Percentiles rank a stretch among this genome's conserved stretches.
Evolutionary conservation across 1,140 invertebrate genomes (phyloP).

Genomic region (Heliconius himera): DNA sequence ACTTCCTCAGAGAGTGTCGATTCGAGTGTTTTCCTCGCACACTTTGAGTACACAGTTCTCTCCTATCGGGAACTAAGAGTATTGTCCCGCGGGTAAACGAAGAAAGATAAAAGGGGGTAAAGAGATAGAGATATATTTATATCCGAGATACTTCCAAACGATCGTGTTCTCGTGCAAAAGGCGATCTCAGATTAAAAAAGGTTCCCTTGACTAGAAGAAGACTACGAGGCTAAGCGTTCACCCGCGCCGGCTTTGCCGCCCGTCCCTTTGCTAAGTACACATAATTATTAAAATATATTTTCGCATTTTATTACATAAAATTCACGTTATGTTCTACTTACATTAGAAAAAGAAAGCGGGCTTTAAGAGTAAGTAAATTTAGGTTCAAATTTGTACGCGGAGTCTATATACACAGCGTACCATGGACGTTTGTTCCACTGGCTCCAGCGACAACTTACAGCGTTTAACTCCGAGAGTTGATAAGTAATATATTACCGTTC

Average conservation of each 20-base stretch:
- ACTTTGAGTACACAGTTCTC: constrained; percentile 68
- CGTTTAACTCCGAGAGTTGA: constrained; percentile 13
- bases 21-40: constrained; percentile 39
- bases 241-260: constrained; percentile 77
- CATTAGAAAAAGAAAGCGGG: constrained; percentile 79
- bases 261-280: constrained; percentile 76
- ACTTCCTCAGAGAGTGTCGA: constrained; percentile 4
- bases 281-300: constrained; percentile 82
- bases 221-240: constrained; percentile 60
- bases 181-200: constrained; percentile 37
- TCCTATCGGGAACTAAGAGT: constrained; percentile 67
- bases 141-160: constrained; percentile 31
- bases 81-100: constrained; percentile 76
- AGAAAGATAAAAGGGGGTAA: constrained; percentile 40
- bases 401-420: constrained; percentile 80
- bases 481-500: constrained; percentile 6
- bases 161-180: neutral
- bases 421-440: constrained; percentile 77
- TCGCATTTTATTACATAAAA: constrained; percentile 81
- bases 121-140: constrained; percentile 35
- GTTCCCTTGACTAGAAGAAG: constrained; percentile 54
- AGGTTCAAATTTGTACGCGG: constrained; percentile 78
- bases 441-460: constrained; percentile 54
- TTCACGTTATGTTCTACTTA: constrained; percentile 81
- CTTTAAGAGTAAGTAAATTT: constrained; percentile 72